Conservation (phyloP, 2,888 invertebrate species). For the Diaphora mendica region DNA sequence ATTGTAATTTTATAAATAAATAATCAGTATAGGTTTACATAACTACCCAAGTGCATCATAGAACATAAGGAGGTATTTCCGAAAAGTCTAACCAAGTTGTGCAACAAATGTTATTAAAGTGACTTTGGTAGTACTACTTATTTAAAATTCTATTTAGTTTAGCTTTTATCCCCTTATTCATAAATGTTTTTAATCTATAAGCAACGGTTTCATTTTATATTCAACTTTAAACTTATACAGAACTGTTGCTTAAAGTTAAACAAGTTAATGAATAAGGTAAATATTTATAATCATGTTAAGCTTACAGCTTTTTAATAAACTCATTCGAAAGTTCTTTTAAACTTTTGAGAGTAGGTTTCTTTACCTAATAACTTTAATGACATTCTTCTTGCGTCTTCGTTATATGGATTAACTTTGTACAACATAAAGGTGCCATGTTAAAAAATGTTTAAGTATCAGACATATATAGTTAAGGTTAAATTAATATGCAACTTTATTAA, state of each 20-base stretch:
- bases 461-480: not conserved
- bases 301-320: not conserved
- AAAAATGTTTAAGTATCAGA: not conserved
- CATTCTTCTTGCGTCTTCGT: not conserved
- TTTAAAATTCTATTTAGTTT: not conserved
- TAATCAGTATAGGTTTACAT: not conserved
- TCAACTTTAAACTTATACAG: no score
- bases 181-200: no score
- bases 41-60: not conserved
- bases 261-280: not conserved
- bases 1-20: not conserved
- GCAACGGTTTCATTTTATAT: no score
- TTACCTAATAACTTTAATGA: not conserved
- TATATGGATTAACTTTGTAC: not conserved
- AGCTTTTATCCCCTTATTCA: not conserved
- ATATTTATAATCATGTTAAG: not conserved
- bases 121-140: not conserved
- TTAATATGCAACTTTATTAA: not conserved
- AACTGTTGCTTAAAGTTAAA: no score
- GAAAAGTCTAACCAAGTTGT: not conserved
- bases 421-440: not conserved
- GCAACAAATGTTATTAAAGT: not conserved
- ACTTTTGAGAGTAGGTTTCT: not conserved
- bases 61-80: not conserved
- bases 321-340: not conserved